A percentile compares a stretch with the other conserved stretches of the same genome.
Evolutionary conservation across 2,113 vertebrate genomes (phyloP).

Genomic region (Clarias gariepinus): DNA sequence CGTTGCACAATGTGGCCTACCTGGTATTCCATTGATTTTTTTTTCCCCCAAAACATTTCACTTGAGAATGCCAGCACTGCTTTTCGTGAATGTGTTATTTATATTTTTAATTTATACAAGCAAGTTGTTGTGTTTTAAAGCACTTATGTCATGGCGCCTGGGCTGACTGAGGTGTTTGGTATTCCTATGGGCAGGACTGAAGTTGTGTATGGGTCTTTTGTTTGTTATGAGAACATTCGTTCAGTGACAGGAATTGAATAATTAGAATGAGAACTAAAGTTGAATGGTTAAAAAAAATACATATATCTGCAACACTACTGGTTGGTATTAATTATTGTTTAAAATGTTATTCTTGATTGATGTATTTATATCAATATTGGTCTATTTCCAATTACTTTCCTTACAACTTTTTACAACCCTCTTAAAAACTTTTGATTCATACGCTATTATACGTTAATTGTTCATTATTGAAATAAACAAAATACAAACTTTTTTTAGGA

Average conservation of each 20-base stretch:
- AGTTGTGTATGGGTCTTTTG: constrained; percentile 3
- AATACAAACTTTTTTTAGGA: background rate
- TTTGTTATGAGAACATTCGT: background rate
- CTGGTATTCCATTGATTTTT: constrained; percentile 53
- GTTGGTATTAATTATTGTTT: no score
- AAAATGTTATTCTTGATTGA: no score
- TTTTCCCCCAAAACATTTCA: background rate
- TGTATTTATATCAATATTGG: background rate
- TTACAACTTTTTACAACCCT: background rate
- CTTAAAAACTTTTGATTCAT: background rate
- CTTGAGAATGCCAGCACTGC: constrained; percentile 35
- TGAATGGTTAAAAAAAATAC: background rate
- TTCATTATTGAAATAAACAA: background rate
- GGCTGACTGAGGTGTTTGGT: constrained; percentile 44
- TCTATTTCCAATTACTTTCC: background rate
- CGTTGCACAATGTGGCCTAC: constrained; percentile 45
- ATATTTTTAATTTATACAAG: constrained; percentile 16
- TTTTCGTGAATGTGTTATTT: constrained; percentile 29
- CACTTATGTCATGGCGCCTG: constrained; percentile 50
- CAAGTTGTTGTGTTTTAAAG: constrained; percentile 58
- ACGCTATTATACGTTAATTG: background rate
- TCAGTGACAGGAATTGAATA: background rate
- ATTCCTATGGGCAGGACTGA: background rate
- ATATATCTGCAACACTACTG: background rate
- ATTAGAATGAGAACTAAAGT: background rate